Conservation (phyloP, 2,113 vertebrate species). For the Todiramphus saurophagus region DNA sequence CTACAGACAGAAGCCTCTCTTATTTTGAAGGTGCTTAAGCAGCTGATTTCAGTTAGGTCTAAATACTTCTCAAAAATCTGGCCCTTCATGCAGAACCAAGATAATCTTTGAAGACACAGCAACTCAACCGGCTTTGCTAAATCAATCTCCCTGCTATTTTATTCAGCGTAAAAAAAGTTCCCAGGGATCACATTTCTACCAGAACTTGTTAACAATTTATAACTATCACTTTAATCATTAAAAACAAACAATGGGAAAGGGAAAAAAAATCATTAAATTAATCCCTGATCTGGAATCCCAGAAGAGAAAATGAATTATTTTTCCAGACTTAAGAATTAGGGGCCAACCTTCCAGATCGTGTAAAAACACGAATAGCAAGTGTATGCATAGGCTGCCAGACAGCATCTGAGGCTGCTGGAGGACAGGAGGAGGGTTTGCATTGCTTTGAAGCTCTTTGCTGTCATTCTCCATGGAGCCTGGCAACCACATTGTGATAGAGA, state of each 20-base stretch:
- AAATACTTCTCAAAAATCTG: not conserved
- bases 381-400: not conserved
- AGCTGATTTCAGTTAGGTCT: not conserved
- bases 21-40: conserved; percentile 35
- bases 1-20: conserved; percentile 14
- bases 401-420: not conserved
- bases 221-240: conserved; percentile 49
- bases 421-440: not conserved
- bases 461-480: not conserved
- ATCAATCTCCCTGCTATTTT: not conserved
- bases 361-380: not conserved
- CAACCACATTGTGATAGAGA: not conserved
- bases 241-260: conserved; percentile 32
- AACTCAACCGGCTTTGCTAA: not conserved
- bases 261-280: conserved; percentile 30
- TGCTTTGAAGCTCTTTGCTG: not conserved
- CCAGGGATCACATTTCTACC: conserved; percentile 21
- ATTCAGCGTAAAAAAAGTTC: not conserved
- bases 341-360: not conserved
- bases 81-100: conserved; percentile 9
- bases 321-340: conserved; percentile 6
- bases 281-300: conserved; percentile 4
- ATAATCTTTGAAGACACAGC: conserved; percentile 39
- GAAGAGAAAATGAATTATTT: not conserved
- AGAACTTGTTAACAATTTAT: conserved; percentile 64